Base-by-base conservation (phyloP, 1,140 invertebrate genomes). In the Heliconius himera region DNA sequence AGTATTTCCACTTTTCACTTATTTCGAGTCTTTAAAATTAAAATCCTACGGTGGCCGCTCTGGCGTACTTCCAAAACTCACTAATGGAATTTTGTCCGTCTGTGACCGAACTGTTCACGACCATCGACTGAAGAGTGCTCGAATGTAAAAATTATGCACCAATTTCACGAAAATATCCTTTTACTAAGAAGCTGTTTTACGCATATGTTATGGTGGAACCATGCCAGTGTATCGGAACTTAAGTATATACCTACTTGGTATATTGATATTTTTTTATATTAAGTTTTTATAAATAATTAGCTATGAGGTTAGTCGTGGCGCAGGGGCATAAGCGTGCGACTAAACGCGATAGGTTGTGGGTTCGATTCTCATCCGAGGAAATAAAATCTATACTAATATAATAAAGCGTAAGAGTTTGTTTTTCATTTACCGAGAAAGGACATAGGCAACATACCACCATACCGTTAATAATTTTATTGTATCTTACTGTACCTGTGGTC, bases 31-130 rank as follows among this genome's bases (percentile, higher is more conserved):
- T 72, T 80, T 80, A 70, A 76, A 66, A 66, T 66, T 66, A 66
- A 66, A 82, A 84, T 82, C 78, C 77, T 76, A 73, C 83, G 77
- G 83, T 66, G 60, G 60, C 74, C 60, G 71, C 80, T 6, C 60
- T 93, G 91, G 91, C 87, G 82, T 76, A 16, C 81, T 83, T 92
- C 91, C 91, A 93, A 91, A 87, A 89, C 77, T 89, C 88, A 85
- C 90, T 93, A 93, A 93, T 93, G 90, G 90, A 92, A 88, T 89
- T 90, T 86, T 74, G 89, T 85, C 80, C 86, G 88, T 89, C 88
- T 93, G 89, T 91, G 87, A 91, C 91, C 89, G 83, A 86, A 77
- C 89, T 83, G 89, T 90, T 88, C 86, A 89, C 83, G 70, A 46
- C 76, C 76, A 83, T 83, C 82, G 79, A 82, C 77, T 90, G 73